phyloP scores from a whole-genome alignment of 35 echinoderm and acorn worm genomes.

The Patiria miniata region DNA sequence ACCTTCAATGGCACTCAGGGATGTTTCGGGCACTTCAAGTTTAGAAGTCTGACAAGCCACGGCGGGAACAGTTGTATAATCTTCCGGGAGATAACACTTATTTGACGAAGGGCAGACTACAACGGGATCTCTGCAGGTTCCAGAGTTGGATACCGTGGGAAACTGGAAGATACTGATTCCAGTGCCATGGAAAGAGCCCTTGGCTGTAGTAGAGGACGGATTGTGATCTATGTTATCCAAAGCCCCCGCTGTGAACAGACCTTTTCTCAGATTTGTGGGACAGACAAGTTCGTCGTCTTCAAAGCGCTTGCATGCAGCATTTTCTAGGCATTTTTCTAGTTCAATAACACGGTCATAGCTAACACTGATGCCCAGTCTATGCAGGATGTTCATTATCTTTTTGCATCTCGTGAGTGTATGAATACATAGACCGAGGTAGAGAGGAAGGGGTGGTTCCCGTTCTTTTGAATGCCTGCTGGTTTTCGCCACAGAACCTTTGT shows the following conservation, averaged over 20 bases:
- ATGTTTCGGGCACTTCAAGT: neutral
- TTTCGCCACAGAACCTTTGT: neutral
- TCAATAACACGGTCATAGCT: conserved; percentile 18
- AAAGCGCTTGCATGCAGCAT: neutral
- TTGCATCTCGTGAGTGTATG: conserved; percentile 5
- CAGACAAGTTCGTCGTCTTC: conserved; percentile 18
- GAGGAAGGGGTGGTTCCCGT: neutral
- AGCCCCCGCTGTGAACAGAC: conserved; percentile 32
- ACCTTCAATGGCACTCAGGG: neutral
- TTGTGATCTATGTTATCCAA: conserved; percentile 69
- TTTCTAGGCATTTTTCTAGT: conserved; percentile 15
- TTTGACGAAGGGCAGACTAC: neutral
- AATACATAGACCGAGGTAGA: neutral
- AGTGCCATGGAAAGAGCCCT: conserved; percentile 67
- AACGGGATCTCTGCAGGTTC: neutral
- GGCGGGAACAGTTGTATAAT: conserved; percentile 16
- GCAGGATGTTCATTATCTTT: neutral
- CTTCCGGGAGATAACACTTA: neutral
- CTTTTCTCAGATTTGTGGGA: conserved; percentile 32
- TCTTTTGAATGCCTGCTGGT: neutral
- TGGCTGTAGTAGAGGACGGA: conserved; percentile 44
- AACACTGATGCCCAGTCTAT: conserved; percentile 20
- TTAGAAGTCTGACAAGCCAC: neutral
- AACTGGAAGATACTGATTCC: conserved; percentile 11
- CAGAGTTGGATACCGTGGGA: neutral